Percentiles rank a stretch among this genome's conserved stretches.
Conservation (phyloP, 2,888 invertebrate genomes). For the Zelleria hepariella region DNA sequence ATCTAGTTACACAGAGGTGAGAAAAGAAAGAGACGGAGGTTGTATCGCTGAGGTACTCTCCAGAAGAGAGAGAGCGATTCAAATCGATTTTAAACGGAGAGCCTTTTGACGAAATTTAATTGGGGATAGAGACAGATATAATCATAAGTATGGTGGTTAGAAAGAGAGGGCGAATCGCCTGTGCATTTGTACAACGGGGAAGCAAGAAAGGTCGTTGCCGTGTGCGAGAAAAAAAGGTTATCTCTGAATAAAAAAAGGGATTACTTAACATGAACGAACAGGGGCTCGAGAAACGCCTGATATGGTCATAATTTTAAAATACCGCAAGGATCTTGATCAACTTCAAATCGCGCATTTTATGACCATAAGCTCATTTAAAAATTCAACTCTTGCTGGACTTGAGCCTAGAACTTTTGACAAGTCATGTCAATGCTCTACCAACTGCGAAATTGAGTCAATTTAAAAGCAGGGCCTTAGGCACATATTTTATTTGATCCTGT, state of each 20-base stretch:
- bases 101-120: slow-evolving; percentile 43
- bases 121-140: slow-evolving; percentile 38
- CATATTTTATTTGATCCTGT: no score
- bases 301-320: not conserved
- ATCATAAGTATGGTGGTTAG: slow-evolving; percentile 26
- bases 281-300: not conserved
- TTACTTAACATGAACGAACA: not conserved
- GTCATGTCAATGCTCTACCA: not conserved
- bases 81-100: slow-evolving; percentile 44
- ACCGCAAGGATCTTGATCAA: not conserved
- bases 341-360: no score
- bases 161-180: slow-evolving; percentile 24
- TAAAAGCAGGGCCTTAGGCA: not conserved
- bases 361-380: no score
- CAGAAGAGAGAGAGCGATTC: slow-evolving; percentile 50
- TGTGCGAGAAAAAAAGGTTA: slow-evolving; percentile 15
- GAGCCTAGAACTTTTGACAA: no score
- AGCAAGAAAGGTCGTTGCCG: slow-evolving; percentile 51
- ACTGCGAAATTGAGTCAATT: not conserved
- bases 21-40: slow-evolving; percentile 37
- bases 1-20: slow-evolving; percentile 38
- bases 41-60: slow-evolving; percentile 37
- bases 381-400: no score
- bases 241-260: not conserved
- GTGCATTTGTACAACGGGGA: slow-evolving; percentile 18